Base-by-base conservation (phyloP, 1,140 invertebrate genomes). In the Microplitis demolitor region DNA sequence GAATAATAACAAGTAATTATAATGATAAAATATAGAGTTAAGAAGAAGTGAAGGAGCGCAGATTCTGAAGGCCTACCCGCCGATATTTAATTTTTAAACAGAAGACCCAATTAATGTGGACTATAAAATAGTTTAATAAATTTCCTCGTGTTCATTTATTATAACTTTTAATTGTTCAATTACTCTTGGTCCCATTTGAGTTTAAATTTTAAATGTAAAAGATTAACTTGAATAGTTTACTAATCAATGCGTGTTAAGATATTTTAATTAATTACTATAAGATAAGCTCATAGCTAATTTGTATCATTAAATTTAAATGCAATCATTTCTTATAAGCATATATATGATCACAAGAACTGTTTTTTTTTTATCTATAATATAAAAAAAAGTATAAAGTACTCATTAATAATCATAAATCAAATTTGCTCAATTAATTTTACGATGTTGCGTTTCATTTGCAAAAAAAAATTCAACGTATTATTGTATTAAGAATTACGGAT, bases 381-480 rank as follows among this genome's bases (percentile, higher is more conserved):
- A 33, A n/a, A 24, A 34, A 4, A 13, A 50, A 51, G n/a, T 31
- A 4, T 37, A 37, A 39, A 64, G 37, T 39, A 64, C 13, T 56
- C 9, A 24, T 56, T 16, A 14, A 31, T 31, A 14, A 58, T 39
- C 50, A 58, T 56, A 56, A 56, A 60, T 34, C 31, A 24, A 51
- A 66, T 37, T 54, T 71, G 69, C 69, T 71, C 69, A 71, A 71
- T 71, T 71, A 71, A 71, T 71, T 71, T 71, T 64, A 66, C 51
- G 31, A 39, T 45, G 33, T 58, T 54, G 33, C 14, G 35, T 54
- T 58, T 58, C 31, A 68, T 37, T 50, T 66, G 2, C 9, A 53
- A 53, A 16, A 33, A 35, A 62, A 50, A 24, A 33, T 45, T 9
- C 14, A 14, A 53, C 39, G 33, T 53, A 13, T 16, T 16, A 37